Conservation (phyloP, 2,888 invertebrate species). For the Julus scanicus region DNA sequence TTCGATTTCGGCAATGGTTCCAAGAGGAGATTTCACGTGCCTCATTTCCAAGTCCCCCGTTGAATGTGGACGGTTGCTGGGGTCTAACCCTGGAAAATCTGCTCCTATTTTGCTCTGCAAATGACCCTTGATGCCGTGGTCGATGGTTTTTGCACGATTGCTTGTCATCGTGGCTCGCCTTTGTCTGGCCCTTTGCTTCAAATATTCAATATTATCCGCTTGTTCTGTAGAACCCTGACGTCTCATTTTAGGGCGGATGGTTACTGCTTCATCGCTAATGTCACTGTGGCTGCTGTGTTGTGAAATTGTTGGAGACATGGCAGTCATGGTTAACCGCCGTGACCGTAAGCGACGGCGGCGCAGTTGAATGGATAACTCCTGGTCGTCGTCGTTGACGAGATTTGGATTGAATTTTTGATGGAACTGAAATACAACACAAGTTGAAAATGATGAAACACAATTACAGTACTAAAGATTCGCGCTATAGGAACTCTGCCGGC, state of each 20-base stretch:
- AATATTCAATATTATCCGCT: background rate
- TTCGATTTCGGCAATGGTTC: conserved; percentile 57
- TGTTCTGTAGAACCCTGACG: conserved; percentile 51
- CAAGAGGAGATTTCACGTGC: conserved; percentile 48
- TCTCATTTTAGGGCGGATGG: conserved; percentile 48
- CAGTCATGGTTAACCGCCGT: conserved; percentile 61
- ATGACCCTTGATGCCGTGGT: conserved; percentile 43
- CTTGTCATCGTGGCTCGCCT: conserved; percentile 50
- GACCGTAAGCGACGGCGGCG: conserved; percentile 61
- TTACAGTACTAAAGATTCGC: background rate
- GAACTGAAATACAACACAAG: conserved; percentile 58
- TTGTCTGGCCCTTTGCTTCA: conserved; percentile 51
- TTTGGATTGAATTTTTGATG: conserved; percentile 63
- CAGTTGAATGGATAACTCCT: conserved; percentile 61
- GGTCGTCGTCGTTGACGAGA: conserved; percentile 62
- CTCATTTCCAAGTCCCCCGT: conserved; percentile 58
- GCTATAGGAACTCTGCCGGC: background rate
- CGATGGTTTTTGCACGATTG: conserved; percentile 53
- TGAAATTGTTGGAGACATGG: conserved; percentile 59
- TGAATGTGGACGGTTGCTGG: conserved; percentile 55
- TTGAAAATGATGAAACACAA: background rate
- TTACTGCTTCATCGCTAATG: conserved; percentile 55
- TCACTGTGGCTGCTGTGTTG: conserved; percentile 58
- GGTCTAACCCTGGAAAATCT: conserved; percentile 56
- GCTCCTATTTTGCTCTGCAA: background rate